Evolutionary conservation across 2,797 vertebrate species (phyloP), one percentile per base, ranked within the genome.

Genomic region (Chaunax sp.): DNA sequence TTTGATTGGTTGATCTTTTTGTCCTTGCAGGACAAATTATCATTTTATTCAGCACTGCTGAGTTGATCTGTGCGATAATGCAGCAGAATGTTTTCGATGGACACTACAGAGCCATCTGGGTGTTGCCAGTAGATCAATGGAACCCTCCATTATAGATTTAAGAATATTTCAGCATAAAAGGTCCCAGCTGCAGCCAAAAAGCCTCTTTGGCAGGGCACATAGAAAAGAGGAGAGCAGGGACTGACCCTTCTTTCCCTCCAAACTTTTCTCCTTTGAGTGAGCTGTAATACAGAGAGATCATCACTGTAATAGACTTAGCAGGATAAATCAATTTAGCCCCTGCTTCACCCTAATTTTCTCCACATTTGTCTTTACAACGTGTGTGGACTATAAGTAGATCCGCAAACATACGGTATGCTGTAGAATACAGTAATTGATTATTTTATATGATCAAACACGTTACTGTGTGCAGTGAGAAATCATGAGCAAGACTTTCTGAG

Each of bases 91-190:
- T 38, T 63, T 75, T 80, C 75, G 76, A 61, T 68, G 80, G 74
- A 69, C 74, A 73, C 76, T 80, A 80, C 50, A 44, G 44, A 85
- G 85, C 73, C 84, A 83, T 68, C 72, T 81, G 89, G 81, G 73
- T 85, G 84, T 81, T 85, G 81, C 83, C 78, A 84, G 81, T 69
- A 54, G 75, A 85, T 89, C 83, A 76, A 79, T 87, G 75, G 72
- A 80, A 86, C 80, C 66, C 77, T 84, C 75, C 59, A 25, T 80
- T 89, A 90, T 89, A 78, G 84, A 92, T 91, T 88, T 82, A 73
- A 82, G 76, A 88, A 81, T 83, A 85, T 85, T 89, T 86, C 75
- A 85, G 75, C 56, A 81, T 80, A 69, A 84, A 90, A 87, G 78
- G 72, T 82, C 74, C 55, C 63, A 47, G 60, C 79, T 58, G 68